Evolutionary conservation across 2,797 vertebrate species (phyloP).

Genomic region (Carcharodon carcharias): DNA sequence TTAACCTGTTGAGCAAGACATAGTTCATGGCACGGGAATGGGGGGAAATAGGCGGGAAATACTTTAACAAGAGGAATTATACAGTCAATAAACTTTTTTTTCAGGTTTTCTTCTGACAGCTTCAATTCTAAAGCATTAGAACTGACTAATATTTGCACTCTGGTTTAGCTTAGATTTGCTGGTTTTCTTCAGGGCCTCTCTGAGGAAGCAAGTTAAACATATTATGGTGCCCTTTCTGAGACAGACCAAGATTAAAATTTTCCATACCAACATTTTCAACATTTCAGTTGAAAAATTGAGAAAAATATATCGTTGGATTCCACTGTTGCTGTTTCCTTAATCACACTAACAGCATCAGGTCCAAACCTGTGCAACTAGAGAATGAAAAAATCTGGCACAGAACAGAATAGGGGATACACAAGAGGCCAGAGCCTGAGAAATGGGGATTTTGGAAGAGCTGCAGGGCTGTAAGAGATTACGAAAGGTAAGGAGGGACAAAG

Average conservation of each 20-base stretch:
- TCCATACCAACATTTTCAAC: not conserved
- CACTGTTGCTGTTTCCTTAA: not conserved
- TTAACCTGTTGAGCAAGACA: not conserved
- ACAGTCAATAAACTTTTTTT: not conserved
- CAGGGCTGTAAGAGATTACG: not conserved
- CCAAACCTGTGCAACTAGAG: not conserved
- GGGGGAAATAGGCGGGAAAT: not conserved
- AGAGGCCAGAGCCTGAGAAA: not conserved
- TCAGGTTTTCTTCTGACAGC: not conserved
- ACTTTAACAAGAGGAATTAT: not conserved
- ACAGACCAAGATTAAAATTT: not conserved
- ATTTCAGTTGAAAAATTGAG: not conserved
- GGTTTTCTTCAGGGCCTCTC: not conserved
- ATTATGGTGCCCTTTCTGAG: not conserved
- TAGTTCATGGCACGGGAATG: not conserved
- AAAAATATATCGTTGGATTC: not conserved
- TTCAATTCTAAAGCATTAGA: not conserved
- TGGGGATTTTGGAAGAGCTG: not conserved
- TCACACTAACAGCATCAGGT: not conserved
- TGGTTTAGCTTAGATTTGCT: not conserved
- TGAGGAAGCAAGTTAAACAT: not conserved
- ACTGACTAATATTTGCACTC: not conserved
- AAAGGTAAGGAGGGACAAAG: not conserved
- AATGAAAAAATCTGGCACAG: not conserved
- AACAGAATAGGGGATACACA: not conserved